Evolutionary conservation across 1,140 invertebrate genomes (phyloP).

Genomic region (Drosophila baimaii): DNA sequence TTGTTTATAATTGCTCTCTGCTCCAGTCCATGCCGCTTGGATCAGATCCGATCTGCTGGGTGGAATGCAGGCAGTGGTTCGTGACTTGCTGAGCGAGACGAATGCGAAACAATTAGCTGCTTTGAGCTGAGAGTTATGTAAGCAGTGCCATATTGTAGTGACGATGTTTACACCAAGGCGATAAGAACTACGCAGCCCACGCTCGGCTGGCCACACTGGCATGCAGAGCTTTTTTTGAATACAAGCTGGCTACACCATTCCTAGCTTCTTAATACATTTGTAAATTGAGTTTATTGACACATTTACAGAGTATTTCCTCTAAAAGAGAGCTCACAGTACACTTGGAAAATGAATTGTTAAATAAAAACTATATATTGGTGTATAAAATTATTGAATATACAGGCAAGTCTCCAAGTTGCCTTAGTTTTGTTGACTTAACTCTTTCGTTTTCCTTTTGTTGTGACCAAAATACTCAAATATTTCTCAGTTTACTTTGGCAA

Average conservation of each 20-base stretch:
- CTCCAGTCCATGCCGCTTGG: slow-evolving; percentile 8
- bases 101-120: slow-evolving; percentile 73
- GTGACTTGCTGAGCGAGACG: slow-evolving; percentile 71
- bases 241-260: not conserved
- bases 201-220: not conserved
- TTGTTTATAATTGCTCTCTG: slow-evolving; percentile 47
- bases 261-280: not conserved
- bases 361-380: not conserved
- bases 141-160: slow-evolving; percentile 3
- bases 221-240: not conserved
- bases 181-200: slow-evolving; percentile 14
- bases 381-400: not conserved
- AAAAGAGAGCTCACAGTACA: not conserved
- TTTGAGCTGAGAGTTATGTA: slow-evolving; percentile 9
- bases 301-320: not conserved
- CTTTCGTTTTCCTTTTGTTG: not conserved
- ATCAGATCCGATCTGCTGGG: slow-evolving; percentile 34
- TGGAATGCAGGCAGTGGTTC: slow-evolving; percentile 62
- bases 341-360: not conserved
- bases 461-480: not conserved
- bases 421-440: too few species aligned
- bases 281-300: not conserved
- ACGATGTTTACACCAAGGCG: not conserved
- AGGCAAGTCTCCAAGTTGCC: too few species aligned
- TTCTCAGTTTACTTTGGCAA: not conserved